Percentiles rank a stretch among this genome's conserved stretches.
phyloP scores from a whole-genome alignment of 1,140 invertebrate genomes.

The Dendrolimus punctatus region DNA sequence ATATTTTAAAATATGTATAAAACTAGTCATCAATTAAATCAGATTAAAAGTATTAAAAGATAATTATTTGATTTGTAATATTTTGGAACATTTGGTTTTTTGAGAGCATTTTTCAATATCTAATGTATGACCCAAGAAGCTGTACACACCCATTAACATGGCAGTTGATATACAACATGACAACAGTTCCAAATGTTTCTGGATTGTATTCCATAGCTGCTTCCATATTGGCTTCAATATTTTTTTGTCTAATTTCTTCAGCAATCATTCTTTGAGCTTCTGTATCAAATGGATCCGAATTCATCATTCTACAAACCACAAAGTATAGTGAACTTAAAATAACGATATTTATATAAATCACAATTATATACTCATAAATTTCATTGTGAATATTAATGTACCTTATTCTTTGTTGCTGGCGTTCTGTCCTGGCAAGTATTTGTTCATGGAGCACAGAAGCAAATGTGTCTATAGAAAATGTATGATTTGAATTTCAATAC shows the following conservation, averaged over 20 bases:
- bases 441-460: slow-evolving; percentile 86
- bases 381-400: slow-evolving; percentile 10
- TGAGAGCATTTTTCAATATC: too few species aligned
- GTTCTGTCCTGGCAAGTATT: slow-evolving; percentile 81
- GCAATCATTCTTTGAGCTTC: slow-evolving; percentile 95
- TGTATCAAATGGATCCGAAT: slow-evolving; percentile 95
- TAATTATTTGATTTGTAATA: too few species aligned
- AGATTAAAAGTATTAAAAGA: too few species aligned
- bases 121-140: slow-evolving; percentile 1
- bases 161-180: slow-evolving; percentile 98
- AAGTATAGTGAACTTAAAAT: not conserved
- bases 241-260: slow-evolving; percentile 95
- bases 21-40: too few species aligned
- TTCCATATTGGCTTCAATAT: slow-evolving; percentile 99
- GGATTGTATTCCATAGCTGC: slow-evolving; percentile 98
- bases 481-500: slow-evolving; percentile 17
- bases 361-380: too few species aligned
- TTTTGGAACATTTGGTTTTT: too few species aligned
- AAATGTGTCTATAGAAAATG: slow-evolving; percentile 79
- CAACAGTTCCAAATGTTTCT: slow-evolving; percentile 97
- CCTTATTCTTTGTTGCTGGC: slow-evolving; percentile 84
- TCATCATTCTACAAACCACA: slow-evolving; percentile 80
- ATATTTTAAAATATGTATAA: too few species aligned
- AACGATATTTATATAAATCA: too few species aligned
- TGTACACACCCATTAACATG: slow-evolving; percentile 86